These are phyloP conservation scores for Venusia cambrica DNA, from an alignment of 2,888 invertebrate genomes.

Conservation along the genomic window DNA sequence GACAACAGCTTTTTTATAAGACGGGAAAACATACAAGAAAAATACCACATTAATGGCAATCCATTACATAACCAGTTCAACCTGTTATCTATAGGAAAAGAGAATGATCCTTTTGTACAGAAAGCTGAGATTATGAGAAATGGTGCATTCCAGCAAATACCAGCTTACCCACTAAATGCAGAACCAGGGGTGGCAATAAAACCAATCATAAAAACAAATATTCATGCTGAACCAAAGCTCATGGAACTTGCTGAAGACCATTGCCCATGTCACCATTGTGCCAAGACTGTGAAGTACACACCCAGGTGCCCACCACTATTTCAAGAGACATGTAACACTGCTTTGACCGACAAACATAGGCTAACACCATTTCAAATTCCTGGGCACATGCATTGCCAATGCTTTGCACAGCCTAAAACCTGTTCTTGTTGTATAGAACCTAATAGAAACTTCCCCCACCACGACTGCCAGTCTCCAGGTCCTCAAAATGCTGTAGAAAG, in stretches of 20 bases:
- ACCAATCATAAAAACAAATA: slow-evolving; percentile 8
- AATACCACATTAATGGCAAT: slow-evolving; percentile 34
- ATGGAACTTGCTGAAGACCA: slow-evolving; percentile 21
- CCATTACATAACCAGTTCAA: slow-evolving; percentile 44
- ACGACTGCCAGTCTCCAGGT: slow-evolving; percentile 25
- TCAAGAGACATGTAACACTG: no score
- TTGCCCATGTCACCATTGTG: slow-evolving; percentile 59
- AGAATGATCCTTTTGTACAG: slow-evolving; percentile 48
- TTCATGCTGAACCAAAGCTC: slow-evolving; percentile 4
- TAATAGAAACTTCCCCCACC: no score
- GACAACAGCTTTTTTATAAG: slow-evolving; percentile 62
- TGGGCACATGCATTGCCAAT: slow-evolving; percentile 14
- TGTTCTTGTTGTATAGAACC: slow-evolving; percentile 38
- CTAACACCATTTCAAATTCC: not conserved
- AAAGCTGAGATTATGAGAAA: slow-evolving; percentile 47
- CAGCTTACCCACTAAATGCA: slow-evolving; percentile 4
- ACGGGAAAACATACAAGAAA: slow-evolving; percentile 49
- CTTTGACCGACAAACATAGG: not conserved
- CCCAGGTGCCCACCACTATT: slow-evolving; percentile 14
- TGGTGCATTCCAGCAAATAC: slow-evolving; percentile 16
- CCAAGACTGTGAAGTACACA: slow-evolving; percentile 29
- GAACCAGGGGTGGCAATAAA: slow-evolving; percentile 4
- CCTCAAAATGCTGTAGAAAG: slow-evolving; percentile 54
- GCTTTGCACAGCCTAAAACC: slow-evolving; percentile 24
- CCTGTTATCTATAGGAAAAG: slow-evolving; percentile 49